A percentile compares a stretch with the other conserved stretches of the same genome.
Evolutionary conservation across 2,113 vertebrate species (phyloP).

Genomic region (Saccopteryx leptura): DNA sequence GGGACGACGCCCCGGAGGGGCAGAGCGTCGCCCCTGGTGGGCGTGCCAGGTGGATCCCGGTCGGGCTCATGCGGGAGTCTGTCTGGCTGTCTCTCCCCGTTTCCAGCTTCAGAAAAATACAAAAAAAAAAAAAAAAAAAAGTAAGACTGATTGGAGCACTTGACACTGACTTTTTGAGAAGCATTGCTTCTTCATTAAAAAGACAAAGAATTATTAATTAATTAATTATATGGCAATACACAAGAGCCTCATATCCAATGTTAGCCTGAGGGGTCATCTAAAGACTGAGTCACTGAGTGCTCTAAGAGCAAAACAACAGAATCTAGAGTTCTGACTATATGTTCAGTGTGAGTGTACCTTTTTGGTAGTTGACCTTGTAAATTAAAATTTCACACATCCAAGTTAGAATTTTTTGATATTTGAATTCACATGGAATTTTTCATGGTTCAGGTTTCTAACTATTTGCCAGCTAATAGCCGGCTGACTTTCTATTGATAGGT

Average conservation of each 20-base stretch:
- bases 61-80: no score
- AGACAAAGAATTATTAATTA: background rate
- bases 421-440: background rate
- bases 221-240: background rate
- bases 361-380: conserved; percentile 38
- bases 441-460: conserved; percentile 5
- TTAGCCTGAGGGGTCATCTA: background rate
- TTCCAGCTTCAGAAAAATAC: no score
- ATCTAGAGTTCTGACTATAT: background rate
- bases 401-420: conserved; percentile 27
- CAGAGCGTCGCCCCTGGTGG: no score
- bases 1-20: no score
- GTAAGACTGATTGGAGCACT: no score
- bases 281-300: background rate
- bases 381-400: conserved; percentile 63
- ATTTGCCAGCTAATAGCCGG: background rate
- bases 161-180: background rate
- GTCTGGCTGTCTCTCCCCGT: no score
- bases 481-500: background rate
- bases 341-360: background rate
- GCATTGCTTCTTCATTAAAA: conserved; percentile 19
- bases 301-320: background rate
- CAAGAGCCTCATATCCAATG: background rate
- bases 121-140: no score
- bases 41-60: no score